Percentiles rank a stretch among this genome's conserved stretches.
phyloP scores from a whole-genome alignment of 2,797 vertebrate genomes.

The Nannoperca australis region DNA sequence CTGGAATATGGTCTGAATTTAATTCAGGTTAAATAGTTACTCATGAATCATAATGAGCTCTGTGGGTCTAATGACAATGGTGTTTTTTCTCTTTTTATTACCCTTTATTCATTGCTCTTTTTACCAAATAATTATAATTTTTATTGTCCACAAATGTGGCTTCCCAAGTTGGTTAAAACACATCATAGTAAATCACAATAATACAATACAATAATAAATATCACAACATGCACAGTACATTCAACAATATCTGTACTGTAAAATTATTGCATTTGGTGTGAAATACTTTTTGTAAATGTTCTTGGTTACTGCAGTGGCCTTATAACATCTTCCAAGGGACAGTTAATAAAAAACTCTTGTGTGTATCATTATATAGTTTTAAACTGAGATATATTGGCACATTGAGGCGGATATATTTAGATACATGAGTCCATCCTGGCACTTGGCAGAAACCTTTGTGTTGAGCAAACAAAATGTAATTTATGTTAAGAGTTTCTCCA shows the following conservation, averaged over 20 bases:
- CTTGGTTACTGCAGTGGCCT: no score
- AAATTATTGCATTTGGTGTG: no score
- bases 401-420: background rate
- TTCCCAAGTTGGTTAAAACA: no score
- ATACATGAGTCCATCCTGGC: slow-evolving; percentile 7
- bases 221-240: no score
- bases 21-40: background rate
- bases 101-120: background rate
- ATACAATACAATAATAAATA: no score
- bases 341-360: background rate
- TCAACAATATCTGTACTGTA: no score
- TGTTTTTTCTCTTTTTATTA: slow-evolving; percentile 1
- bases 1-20: slow-evolving; percentile 2
- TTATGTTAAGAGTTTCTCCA: background rate
- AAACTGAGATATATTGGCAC: slow-evolving; percentile 2
- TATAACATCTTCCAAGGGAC: no score
- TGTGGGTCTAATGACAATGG: background rate
- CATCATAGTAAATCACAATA: no score
- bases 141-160: no score
- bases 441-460: background rate
- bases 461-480: background rate
- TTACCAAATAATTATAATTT: background rate
- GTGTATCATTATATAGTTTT: background rate
- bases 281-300: no score
- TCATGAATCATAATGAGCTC: background rate